A percentile compares a stretch with the other conserved stretches of the same genome.
Conservation (phyloP, 2,888 invertebrate species). For the Clunio marinus region DNA sequence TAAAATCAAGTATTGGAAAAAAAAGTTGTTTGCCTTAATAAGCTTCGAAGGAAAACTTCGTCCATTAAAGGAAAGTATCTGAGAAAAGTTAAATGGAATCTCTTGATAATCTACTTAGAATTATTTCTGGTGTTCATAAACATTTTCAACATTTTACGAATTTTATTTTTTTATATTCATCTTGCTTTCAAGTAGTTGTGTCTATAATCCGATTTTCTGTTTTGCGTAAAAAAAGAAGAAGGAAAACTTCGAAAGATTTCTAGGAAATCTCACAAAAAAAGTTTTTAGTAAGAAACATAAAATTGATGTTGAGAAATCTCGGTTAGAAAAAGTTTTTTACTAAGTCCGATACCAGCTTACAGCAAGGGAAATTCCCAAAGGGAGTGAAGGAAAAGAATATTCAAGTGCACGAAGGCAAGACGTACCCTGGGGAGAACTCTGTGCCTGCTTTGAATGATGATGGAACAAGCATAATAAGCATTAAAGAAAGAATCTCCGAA, state of each 20-base stretch:
- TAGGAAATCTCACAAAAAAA: neutral
- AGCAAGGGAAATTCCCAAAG: neutral
- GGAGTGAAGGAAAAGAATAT: neutral
- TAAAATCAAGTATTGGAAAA: constrained; percentile 28
- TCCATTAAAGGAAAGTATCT: no score
- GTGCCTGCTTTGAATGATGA: constrained; percentile 5
- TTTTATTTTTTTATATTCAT: no score
- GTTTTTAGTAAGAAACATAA: neutral
- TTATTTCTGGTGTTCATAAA: no score
- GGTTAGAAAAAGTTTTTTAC: constrained; percentile 30
- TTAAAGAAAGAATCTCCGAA: no score
- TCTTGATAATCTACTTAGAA: no score
- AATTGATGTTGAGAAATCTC: constrained; percentile 31
- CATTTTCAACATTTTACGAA: no score
- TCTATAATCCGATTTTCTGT: no score
- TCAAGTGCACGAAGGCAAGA: constrained; percentile 4
- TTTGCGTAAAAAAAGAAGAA: neutral
- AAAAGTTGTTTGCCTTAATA: no score
- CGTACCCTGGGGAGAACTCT: no score
- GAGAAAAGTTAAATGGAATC: no score
- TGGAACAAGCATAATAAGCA: neutral
- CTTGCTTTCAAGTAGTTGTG: no score
- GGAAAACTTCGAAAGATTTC: neutral
- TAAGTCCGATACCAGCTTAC: neutral
- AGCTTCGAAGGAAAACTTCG: no score